phyloP scores from a whole-genome alignment of 2,113 vertebrate genomes.

The Gasterosteus nipponicus region DNA sequence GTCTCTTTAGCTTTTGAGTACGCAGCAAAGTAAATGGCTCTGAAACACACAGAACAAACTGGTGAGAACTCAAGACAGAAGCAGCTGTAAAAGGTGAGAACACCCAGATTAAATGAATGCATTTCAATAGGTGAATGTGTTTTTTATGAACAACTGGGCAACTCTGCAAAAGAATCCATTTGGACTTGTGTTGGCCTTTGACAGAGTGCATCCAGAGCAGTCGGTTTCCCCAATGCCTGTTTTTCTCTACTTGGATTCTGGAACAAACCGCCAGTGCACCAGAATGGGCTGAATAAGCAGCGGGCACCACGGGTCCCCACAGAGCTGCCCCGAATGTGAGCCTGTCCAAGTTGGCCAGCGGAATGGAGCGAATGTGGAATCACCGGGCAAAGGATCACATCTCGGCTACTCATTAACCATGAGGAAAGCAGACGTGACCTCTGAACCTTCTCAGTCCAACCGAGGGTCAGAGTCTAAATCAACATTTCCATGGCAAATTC shows the following conservation, averaged over 20 bases:
- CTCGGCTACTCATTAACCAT: conserved; percentile 57
- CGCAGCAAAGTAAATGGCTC: conserved; percentile 96
- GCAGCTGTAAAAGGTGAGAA: conserved; percentile 16
- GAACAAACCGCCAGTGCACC: conserved; percentile 63
- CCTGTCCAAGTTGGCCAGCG: conserved; percentile 28
- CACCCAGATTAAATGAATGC: conserved; percentile 9
- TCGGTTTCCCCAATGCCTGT: conserved; percentile 38
- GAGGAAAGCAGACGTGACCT: neutral
- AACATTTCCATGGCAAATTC: neutral
- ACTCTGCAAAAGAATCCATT: conserved; percentile 39
- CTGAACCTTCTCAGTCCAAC: conserved; percentile 1
- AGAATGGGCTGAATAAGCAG: conserved; percentile 77
- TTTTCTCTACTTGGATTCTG: conserved; percentile 54
- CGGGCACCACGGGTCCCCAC: conserved; percentile 30
- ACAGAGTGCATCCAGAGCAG: conserved; percentile 57
- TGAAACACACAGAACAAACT: conserved; percentile 71
- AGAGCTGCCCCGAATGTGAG: conserved; percentile 43
- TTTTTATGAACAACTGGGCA: conserved; percentile 29
- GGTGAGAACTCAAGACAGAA: conserved; percentile 21
- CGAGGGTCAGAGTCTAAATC: conserved; percentile 41
- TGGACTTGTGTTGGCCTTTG: conserved; percentile 30
- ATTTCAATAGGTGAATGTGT: conserved; percentile 4
- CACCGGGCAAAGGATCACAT: conserved; percentile 22
- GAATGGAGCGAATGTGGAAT: conserved; percentile 16
- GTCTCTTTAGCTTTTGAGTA: conserved; percentile 95